Evolutionary conservation across 2,888 invertebrate species (phyloP).

Genomic region (Morpho achilles): DNA sequence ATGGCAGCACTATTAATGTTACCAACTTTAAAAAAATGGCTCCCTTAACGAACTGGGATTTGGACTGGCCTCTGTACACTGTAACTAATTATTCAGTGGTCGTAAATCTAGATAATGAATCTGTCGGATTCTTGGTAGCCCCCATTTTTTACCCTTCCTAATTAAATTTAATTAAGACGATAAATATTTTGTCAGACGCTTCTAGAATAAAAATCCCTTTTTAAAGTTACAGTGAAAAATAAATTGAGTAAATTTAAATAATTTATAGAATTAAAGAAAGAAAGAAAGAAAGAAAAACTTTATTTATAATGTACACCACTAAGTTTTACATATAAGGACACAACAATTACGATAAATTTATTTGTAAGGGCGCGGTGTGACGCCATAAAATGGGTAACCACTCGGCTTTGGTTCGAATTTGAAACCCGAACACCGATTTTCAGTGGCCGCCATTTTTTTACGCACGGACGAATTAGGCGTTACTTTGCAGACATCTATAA

Average conservation of each 20-base stretch:
- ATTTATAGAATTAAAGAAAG: too few relatives aligned
- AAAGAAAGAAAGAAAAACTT: too few relatives aligned
- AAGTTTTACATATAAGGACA: too few relatives aligned
- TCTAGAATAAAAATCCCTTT: conserved; percentile 3
- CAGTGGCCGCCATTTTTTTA: too few relatives aligned
- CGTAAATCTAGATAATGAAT: conserved; percentile 14
- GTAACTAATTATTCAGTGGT: conserved; percentile 13
- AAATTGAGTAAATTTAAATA: background rate
- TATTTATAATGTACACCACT: too few relatives aligned
- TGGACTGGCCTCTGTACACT: background rate
- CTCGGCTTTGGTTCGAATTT: too few relatives aligned
- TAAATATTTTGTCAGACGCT: conserved; percentile 14
- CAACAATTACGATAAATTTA: too few relatives aligned
- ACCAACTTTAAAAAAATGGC: background rate
- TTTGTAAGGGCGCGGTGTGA: too few relatives aligned
- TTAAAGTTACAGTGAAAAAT: conserved; percentile 5
- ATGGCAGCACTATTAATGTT: conserved; percentile 35
- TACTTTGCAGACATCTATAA: too few relatives aligned
- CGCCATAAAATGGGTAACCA: too few relatives aligned
- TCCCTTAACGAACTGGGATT: background rate
- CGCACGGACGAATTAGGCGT: too few relatives aligned
- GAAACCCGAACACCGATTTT: too few relatives aligned
- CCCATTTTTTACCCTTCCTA: conserved; percentile 14
- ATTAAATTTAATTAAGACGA: conserved; percentile 19
- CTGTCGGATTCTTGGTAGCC: conserved; percentile 13